Percentiles rank a stretch among this genome's conserved stretches.
These are phyloP conservation scores for Champsocephalus gunnari DNA, from an alignment of 2,797 vertebrate genomes.

Conservation along the genomic window DNA sequence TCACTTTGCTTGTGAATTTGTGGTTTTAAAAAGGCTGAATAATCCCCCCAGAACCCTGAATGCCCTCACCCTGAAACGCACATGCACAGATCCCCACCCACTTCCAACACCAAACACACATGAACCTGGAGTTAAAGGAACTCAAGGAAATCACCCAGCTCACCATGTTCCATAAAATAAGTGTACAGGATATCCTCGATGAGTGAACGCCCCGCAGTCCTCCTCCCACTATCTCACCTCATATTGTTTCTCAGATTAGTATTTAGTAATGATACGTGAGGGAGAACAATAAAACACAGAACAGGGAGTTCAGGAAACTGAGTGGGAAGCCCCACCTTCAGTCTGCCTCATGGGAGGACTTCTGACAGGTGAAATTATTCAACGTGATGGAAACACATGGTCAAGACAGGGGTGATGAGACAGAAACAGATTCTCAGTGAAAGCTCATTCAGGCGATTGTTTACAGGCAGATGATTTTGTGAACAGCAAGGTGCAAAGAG, in stretches of 20 bases:
- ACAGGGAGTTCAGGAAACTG: slow-evolving; percentile 72
- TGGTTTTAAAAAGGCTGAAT: slow-evolving; percentile 15
- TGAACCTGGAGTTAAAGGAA: slow-evolving; percentile 51
- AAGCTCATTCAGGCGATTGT: slow-evolving; percentile 10
- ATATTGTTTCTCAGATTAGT: slow-evolving; percentile 72
- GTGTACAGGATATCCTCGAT: slow-evolving; percentile 81
- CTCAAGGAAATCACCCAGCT: slow-evolving; percentile 68
- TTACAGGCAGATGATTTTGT: slow-evolving; percentile 16
- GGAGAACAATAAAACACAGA: slow-evolving; percentile 32
- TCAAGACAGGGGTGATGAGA: slow-evolving; percentile 20
- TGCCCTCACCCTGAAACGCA: slow-evolving; percentile 38
- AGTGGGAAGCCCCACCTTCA: slow-evolving; percentile 67
- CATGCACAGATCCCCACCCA: slow-evolving; percentile 16
- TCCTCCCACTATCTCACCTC: slow-evolving; percentile 56
- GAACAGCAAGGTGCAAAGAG: slow-evolving; percentile 12
- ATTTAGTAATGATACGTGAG: slow-evolving; percentile 64
- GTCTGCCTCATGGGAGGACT: slow-evolving; percentile 53
- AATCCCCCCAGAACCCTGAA: background rate
- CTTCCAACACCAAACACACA: slow-evolving; percentile 34
- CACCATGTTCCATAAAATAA: slow-evolving; percentile 72
- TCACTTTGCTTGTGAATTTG: slow-evolving; percentile 5
- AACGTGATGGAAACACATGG: slow-evolving; percentile 50
- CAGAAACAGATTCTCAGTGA: slow-evolving; percentile 18
- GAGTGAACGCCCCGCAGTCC: slow-evolving; percentile 70
- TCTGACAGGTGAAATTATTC: slow-evolving; percentile 70